A percentile compares a stretch with the other conserved stretches of the same genome.
These are phyloP conservation scores for Cyclophora albipunctata DNA, from an alignment of 2,888 invertebrate species.

Conservation along the genomic window DNA sequence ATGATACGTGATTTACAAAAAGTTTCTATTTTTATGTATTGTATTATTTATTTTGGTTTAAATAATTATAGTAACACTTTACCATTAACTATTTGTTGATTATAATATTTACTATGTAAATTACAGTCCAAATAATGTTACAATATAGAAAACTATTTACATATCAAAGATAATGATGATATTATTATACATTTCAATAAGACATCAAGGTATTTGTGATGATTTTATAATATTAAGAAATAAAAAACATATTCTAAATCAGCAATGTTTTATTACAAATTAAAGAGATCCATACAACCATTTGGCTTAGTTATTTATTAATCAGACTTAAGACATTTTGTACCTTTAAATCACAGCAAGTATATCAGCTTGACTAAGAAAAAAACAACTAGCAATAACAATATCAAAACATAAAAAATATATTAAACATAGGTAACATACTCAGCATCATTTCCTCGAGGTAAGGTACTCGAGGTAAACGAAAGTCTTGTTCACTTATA, in stretches of 20 bases:
- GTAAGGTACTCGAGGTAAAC: background rate
- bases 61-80: too few species aligned
- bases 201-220: slow-evolving; percentile 1
- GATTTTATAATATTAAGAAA: slow-evolving; percentile 3
- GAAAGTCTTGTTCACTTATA: slow-evolving; percentile 2
- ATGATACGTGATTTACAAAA: too few species aligned
- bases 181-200: too few species aligned
- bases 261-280: background rate
- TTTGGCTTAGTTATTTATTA: slow-evolving; percentile 3
- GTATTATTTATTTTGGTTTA: too few species aligned
- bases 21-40: too few species aligned
- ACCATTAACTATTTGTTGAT: too few species aligned
- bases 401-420: background rate
- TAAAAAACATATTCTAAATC: background rate
- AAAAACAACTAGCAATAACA: slow-evolving; percentile 2
- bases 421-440: background rate
- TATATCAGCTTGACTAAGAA: slow-evolving; percentile 2
- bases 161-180: too few species aligned
- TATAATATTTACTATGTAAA: too few species aligned
- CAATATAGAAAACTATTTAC: too few species aligned
- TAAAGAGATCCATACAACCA: slow-evolving; percentile 1
- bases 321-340: slow-evolving; percentile 6
- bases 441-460: background rate
- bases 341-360: slow-evolving; percentile 7
- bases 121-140: too few species aligned